These are phyloP conservation scores for Trachelus tabidus DNA, from an alignment of 2,888 invertebrate species.

Conservation along the genomic window DNA sequence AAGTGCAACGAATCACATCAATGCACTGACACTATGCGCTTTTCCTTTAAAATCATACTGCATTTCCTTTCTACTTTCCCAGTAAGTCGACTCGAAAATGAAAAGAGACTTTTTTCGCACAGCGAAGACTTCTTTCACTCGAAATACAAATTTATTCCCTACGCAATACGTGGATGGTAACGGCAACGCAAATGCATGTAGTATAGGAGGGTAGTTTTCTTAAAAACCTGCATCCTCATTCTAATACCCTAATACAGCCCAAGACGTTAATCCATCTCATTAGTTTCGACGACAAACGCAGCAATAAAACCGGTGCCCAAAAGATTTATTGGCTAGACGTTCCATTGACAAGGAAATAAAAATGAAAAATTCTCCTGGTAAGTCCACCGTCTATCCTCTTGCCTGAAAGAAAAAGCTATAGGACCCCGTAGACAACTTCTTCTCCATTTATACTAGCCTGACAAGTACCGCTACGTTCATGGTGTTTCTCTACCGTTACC, in stretches of 20 bases:
- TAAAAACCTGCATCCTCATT: not conserved
- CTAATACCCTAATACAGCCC: constrained; percentile 44
- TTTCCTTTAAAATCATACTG: not conserved
- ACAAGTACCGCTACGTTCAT: constrained; percentile 27
- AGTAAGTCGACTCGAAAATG: not conserved
- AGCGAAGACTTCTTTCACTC: not conserved
- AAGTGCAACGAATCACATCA: not conserved
- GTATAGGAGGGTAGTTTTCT: constrained; percentile 1
- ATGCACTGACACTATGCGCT: not conserved
- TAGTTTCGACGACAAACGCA: constrained; percentile 29
- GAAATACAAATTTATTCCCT: not conserved
- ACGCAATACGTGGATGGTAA: not conserved
- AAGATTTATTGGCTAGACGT: not conserved
- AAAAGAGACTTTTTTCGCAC: not conserved
- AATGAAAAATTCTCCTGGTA: not conserved
- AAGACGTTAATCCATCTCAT: constrained; percentile 51
- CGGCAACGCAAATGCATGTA: not conserved
- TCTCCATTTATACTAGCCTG: constrained; percentile 24
- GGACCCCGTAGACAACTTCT: constrained; percentile 7
- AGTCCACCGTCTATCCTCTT: not conserved
- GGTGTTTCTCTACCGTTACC: constrained; percentile 31
- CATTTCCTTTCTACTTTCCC: not conserved
- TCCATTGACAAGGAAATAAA: not conserved
- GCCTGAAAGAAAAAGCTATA: not conserved
- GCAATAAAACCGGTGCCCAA: constrained; percentile 9